A percentile compares a stretch with the other conserved stretches of the same genome.
These are phyloP conservation scores for Protobothrops flavoviridis DNA, from an alignment of 2,113 vertebrate species.

Conservation along the genomic window DNA sequence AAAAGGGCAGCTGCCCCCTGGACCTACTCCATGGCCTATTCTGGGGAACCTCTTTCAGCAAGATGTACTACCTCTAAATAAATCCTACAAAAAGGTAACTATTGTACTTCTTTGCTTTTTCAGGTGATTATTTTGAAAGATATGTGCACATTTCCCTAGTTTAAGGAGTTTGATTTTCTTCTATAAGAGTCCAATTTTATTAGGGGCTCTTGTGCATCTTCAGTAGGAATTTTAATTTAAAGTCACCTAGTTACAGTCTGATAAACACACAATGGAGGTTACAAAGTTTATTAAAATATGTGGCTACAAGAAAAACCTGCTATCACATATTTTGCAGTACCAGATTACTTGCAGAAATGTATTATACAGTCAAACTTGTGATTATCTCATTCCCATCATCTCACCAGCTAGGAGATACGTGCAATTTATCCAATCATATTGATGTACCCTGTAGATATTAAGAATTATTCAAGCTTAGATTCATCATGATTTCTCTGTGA, in stretches of 20 bases:
- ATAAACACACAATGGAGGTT: not conserved
- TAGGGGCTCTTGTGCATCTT: not conserved
- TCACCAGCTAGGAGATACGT: too few species aligned
- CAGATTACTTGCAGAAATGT: too few species aligned
- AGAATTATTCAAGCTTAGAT: not conserved
- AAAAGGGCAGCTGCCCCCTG: constrained; percentile 39
- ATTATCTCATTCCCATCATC: not conserved
- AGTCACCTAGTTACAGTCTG: not conserved
- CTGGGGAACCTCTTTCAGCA: constrained; percentile 62
- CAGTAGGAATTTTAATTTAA: not conserved
- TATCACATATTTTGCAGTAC: too few species aligned
- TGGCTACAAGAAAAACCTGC: too few species aligned
- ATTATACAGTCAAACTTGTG: not conserved
- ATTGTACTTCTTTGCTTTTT: not conserved
- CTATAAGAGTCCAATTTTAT: not conserved
- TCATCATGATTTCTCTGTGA: not conserved
- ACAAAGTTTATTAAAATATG: not conserved
- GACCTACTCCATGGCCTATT: constrained; percentile 46
- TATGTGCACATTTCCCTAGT: not conserved
- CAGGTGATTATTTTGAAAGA: not conserved
- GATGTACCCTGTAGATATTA: not conserved
- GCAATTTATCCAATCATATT: not conserved
- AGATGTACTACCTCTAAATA: constrained; percentile 41
- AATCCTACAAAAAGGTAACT: constrained; percentile 33
- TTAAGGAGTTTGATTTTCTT: not conserved